These are phyloP conservation scores for Stylophora pistillata DNA, from an alignment of 64 coral and sea anemone genomes.

Conservation along the genomic window DNA sequence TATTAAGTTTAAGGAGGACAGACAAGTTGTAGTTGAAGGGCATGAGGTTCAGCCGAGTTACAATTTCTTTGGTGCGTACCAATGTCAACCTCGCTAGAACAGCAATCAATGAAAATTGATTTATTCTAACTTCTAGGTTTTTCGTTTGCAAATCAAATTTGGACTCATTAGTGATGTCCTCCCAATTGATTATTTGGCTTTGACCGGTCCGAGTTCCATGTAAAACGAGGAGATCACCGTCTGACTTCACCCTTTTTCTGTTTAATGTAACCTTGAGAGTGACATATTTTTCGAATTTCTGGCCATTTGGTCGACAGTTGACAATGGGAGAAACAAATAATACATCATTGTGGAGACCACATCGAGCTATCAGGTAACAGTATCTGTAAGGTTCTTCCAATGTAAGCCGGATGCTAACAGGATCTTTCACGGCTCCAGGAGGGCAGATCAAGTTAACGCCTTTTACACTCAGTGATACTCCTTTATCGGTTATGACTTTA, in stretches of 20 bases:
- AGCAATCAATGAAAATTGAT: constrained; percentile 25
- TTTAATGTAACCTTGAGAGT: neutral
- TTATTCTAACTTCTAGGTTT: neutral
- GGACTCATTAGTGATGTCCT: constrained; percentile 24
- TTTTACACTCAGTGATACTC: neutral
- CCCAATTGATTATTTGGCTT: neutral
- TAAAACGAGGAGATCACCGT: neutral
- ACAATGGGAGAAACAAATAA: constrained; percentile 35
- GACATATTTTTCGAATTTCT: neutral
- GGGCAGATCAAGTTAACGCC: neutral
- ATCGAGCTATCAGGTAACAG: neutral
- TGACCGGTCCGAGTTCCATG: neutral
- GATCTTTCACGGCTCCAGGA: neutral
- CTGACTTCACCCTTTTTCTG: neutral
- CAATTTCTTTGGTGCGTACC: neutral
- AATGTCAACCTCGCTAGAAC: neutral
- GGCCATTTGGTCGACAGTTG: constrained; percentile 14
- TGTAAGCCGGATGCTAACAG: neutral
- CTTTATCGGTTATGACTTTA: neutral
- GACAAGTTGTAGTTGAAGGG: neutral
- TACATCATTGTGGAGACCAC: constrained; percentile 1
- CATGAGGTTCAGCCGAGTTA: constrained; percentile 1
- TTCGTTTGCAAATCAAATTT: neutral
- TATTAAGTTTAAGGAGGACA: neutral
- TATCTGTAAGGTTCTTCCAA: constrained; percentile 16